Evolutionary conservation across 2,888 invertebrate species (phyloP), one percentile per base, ranked within the genome.

Genomic region (Apamea anceps): DNA sequence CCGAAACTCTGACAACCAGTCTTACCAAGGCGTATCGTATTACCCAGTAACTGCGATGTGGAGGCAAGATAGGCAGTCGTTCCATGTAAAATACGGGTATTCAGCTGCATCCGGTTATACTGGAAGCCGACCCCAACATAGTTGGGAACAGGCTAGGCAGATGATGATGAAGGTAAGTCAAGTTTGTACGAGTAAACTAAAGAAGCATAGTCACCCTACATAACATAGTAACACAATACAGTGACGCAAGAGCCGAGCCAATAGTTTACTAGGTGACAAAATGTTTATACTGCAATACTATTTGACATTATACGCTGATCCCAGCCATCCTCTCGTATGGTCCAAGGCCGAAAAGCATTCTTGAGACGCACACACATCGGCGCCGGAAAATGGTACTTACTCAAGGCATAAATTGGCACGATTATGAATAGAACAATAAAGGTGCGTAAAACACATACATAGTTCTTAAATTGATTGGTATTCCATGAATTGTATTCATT

Each of bases 231-330:
- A 90, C 87, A 95, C 94, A 95, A 95, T 94, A 88, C 91, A 86
- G 88, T 96, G 95, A 95, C 94, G 96, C 95, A 96, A 96, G 88
- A 86, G 37, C 82, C 86, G 87, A 90, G 90, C 94, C 94, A 93
- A 95, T 95, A 95, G 94, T 94, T 94, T 93, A 94, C 92, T 94
- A 91, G 93, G 95, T 95, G 96, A 96, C 95, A 95, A 93, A 92
- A 92, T 93, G 93, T 93, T 94, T 92, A 88, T 92, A 93, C 80
- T 94, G 95, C 94, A 94, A 94, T 92, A 92, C 88, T 92, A 91
- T 90, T 91, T 95, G 95, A 93, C 96, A 96, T 96, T 96, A 93
- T 84, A 84, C 83, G 83, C 84, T 87, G 71, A 77, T 68, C 80
- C 87, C 79, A 83, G 77, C 84, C 89, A 91, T 90, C 88, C 80